Evolutionary conservation across 2,888 invertebrate genomes (phyloP).

Genomic region (Lycophotia porphyrea): DNA sequence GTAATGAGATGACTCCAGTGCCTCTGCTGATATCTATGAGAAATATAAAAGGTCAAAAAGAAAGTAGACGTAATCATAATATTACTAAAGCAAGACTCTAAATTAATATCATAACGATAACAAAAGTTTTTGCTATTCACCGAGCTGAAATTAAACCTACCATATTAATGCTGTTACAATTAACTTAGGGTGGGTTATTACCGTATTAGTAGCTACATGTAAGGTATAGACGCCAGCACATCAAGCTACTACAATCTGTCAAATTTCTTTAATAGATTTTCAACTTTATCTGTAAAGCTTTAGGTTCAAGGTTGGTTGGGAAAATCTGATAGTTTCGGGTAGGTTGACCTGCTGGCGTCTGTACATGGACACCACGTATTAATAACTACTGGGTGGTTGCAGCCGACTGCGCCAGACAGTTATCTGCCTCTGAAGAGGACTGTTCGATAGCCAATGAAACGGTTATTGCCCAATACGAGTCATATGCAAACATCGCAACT

Average conservation of each 20-base stretch:
- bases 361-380: constrained; percentile 29
- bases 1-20: neutral
- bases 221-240: too few relatives aligned
- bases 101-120: neutral
- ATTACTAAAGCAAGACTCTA: neutral
- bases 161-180: constrained; percentile 6
- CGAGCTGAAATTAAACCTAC: constrained; percentile 1
- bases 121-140: neutral
- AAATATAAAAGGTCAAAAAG: neutral
- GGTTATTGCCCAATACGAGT: constrained; percentile 73
- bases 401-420: constrained; percentile 71
- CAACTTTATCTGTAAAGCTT: too few relatives aligned
- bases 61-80: neutral
- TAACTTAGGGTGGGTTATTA: constrained; percentile 22
- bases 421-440: constrained; percentile 72
- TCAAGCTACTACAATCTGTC: too few relatives aligned
- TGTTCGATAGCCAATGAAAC: constrained; percentile 75
- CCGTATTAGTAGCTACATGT: constrained; percentile 27
- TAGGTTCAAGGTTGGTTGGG: too few relatives aligned
- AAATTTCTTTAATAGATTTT: too few relatives aligned
- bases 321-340: too few relatives aligned
- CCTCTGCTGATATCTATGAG: neutral
- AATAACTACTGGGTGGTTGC: constrained; percentile 54
- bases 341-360: too few relatives aligned
- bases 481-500: constrained; percentile 60